Evolutionary conservation across 2,888 invertebrate species (phyloP), one percentile per base, ranked within the genome.

Genomic region (Hirtodrosophila alboralis): DNA sequence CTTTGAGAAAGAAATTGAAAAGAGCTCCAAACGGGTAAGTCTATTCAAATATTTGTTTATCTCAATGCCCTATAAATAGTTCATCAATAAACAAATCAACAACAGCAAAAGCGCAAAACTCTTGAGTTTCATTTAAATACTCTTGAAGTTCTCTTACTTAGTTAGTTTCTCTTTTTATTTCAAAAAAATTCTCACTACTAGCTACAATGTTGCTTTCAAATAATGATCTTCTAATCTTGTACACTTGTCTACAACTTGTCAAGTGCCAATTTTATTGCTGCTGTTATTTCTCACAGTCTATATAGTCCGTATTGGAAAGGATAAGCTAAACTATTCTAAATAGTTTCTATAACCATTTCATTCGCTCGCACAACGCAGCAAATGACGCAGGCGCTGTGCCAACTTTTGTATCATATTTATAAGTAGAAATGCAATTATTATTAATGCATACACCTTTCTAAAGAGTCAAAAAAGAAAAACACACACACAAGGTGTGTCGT

Each of bases 11-110:
- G 90, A 90, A 75, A 84, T 87, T 43, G 90, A 90, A 60, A 90
- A 89, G 63, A 86, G 84, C 59, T 86, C 89, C 1, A 90, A 90
- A 44, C 87, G 90, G 86, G 89, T 90, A 61, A 88, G 88, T 87
- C 8, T 12, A 18, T n/a, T 14, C 8, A 7, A 31, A 31, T n/a
- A 26, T 41, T 43, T 61, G 54, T 48, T 59, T 69, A 62, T 41
- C 16, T 27, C 21, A 14, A 6, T 8, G 3, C 18, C 14, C 59
- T 74, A 54, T 48, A 61, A 66, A 67, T 83, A 66, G 58, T 48
- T 13, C 14, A 14, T 13, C 14, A 14, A 47, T 41, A 56, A 65
- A 48, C 45, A 41, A 54, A 12, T 18, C 3, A 16, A n/a, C 7
- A 38, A 43, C 9, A 30, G 16, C 8, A 18, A 2, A 27, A 13